Conservation (phyloP, 2,113 vertebrate genomes). For the Tragelaphus imberbis region DNA sequence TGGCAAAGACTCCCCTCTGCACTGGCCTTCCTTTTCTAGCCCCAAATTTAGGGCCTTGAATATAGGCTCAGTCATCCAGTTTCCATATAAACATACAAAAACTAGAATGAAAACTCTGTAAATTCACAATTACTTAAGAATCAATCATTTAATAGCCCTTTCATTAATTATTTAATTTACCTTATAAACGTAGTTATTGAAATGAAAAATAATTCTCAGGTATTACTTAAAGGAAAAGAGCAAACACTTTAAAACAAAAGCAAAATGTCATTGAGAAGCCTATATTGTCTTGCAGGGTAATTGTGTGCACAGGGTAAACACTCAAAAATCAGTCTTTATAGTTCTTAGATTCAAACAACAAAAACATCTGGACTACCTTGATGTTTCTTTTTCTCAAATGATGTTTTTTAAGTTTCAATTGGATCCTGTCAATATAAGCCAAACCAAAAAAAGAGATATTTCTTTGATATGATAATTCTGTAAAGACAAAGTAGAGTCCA, state of each 20-base stretch:
- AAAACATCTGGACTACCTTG: neutral
- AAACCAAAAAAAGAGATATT: neutral
- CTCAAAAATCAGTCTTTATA: neutral
- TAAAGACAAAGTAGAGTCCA: neutral
- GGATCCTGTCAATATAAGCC: neutral
- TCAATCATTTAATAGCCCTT: neutral
- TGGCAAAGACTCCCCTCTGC: neutral
- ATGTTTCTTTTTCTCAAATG: slow-evolving; percentile 8
- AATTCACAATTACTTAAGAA: neutral
- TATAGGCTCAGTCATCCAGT: neutral
- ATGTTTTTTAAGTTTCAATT: neutral
- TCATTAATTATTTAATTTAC: neutral
- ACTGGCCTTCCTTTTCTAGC: neutral
- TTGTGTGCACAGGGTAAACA: neutral
- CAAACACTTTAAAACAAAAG: slow-evolving; percentile 1
- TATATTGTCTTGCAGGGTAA: neutral
- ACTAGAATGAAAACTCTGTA: neutral
- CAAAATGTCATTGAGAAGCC: neutral
- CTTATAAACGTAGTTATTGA: neutral
- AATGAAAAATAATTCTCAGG: neutral
- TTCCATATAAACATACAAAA: neutral
- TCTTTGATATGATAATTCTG: neutral
- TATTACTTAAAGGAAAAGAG: neutral
- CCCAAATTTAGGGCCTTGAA: neutral
- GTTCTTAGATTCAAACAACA: neutral